Percentiles rank a stretch among this genome's conserved stretches.
Evolutionary conservation across 2,888 invertebrate species (phyloP).

Genomic region (Aleiodes testaceus): DNA sequence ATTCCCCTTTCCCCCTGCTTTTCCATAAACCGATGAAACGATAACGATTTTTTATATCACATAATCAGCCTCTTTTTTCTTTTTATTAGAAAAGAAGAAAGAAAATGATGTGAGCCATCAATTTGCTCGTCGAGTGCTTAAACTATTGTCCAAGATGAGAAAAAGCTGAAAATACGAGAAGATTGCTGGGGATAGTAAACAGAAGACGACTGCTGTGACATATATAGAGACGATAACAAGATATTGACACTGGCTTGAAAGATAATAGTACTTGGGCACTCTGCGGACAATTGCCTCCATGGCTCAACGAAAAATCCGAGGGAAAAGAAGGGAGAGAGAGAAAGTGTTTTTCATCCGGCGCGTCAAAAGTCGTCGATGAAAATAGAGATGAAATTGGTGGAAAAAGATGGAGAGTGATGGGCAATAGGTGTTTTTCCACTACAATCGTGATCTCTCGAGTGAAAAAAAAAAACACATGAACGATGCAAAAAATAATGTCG

Average conservation of each 20-base stretch:
- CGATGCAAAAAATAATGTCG: conserved; percentile 29
- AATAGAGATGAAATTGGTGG: too few relatives aligned
- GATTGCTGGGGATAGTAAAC: conserved; percentile 59
- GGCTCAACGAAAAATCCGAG: conserved; percentile 50
- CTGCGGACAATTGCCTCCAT: conserved; percentile 50
- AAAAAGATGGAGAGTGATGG: too few relatives aligned
- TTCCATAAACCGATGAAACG: conserved; percentile 38
- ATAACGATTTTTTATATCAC: background rate
- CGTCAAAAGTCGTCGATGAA: too few relatives aligned
- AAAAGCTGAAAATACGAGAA: conserved; percentile 52
- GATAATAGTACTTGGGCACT: conserved; percentile 64
- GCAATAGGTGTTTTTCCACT: conserved; percentile 28
- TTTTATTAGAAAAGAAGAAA: too few relatives aligned
- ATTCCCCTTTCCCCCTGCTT: conserved; percentile 43
- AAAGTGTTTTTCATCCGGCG: conserved; percentile 36
- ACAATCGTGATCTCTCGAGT: too few relatives aligned
- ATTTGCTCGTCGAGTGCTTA: too few relatives aligned
- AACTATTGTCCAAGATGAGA: conserved; percentile 20
- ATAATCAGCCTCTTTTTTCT: too few relatives aligned
- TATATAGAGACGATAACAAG: conserved; percentile 59
- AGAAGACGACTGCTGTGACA: conserved; percentile 54
- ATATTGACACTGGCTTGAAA: conserved; percentile 65
- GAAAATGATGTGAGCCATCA: too few relatives aligned
- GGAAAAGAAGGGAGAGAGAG: conserved; percentile 24
- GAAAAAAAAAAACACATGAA: too few relatives aligned